A percentile compares a stretch with the other conserved stretches of the same genome.
Conservation (phyloP, 1,140 invertebrate genomes). For the Brevipalpus yothersi region DNA sequence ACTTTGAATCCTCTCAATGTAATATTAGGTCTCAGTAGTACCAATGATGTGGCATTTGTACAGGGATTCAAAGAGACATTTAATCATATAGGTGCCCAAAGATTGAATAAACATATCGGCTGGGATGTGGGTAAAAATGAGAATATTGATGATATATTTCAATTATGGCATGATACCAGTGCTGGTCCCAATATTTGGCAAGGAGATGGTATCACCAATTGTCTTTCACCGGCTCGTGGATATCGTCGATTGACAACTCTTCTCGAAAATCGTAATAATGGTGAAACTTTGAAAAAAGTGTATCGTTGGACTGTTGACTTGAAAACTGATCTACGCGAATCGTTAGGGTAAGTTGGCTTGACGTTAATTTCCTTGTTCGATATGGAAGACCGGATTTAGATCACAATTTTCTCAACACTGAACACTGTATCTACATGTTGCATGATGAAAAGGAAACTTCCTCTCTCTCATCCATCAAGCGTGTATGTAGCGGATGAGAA, state of each 20-base stretch:
- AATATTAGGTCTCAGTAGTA: slow-evolving; percentile 5
- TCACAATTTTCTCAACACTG: too few relatives aligned
- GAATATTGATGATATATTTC: neutral
- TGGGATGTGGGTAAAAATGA: slow-evolving; percentile 10
- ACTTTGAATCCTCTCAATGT: slow-evolving; percentile 1
- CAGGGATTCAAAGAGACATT: slow-evolving; percentile 3
- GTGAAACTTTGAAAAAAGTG: slow-evolving; percentile 7
- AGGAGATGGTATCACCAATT: slow-evolving; percentile 15
- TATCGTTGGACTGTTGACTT: slow-evolving; percentile 15
- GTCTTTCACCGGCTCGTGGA: slow-evolving; percentile 5
- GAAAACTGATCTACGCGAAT: slow-evolving; percentile 3
- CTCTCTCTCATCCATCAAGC: neutral
- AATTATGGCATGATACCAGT: slow-evolving; percentile 2
- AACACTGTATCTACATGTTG: too few relatives aligned
- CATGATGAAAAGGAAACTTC: neutral
- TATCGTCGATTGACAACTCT: neutral
- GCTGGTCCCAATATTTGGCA: slow-evolving; percentile 10
- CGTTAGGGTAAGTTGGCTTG: neutral
- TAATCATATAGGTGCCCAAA: neutral
- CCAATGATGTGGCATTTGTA: slow-evolving; percentile 4
- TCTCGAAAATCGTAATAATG: neutral
- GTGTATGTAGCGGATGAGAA: too few relatives aligned
- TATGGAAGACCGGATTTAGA: too few relatives aligned
- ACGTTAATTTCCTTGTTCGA: neutral
- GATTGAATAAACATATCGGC: slow-evolving; percentile 3